Evolutionary conservation across 1,140 invertebrate species (phyloP).

Genomic region (Varroa destructor): DNA sequence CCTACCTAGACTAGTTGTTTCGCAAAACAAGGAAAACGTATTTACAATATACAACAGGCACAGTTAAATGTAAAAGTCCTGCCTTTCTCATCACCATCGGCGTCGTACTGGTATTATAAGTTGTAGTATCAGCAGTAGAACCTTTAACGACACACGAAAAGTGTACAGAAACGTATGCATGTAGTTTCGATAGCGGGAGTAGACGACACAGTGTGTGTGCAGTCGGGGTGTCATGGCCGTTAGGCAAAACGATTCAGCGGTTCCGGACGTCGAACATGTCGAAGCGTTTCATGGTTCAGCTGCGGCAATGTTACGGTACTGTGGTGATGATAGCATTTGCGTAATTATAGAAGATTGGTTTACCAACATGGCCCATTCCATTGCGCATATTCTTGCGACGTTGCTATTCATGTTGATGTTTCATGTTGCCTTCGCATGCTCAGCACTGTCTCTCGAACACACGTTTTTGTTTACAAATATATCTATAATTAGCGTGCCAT

Average conservation of each 20-base stretch:
- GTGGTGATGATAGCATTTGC: neutral
- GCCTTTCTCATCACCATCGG: neutral
- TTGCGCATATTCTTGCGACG: too few species aligned
- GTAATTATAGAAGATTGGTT: neutral
- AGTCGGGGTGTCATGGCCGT: neutral
- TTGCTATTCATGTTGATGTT: too few species aligned
- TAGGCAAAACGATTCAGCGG: neutral
- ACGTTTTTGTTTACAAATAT: too few species aligned
- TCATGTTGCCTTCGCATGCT: too few species aligned
- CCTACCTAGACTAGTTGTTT: too few species aligned
- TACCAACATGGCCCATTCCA: too few species aligned
- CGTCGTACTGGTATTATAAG: conserved; percentile 1
- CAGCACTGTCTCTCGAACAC: too few species aligned
- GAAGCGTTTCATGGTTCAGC: neutral
- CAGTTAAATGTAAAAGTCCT: neutral
- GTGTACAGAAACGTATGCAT: neutral
- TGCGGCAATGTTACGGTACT: neutral
- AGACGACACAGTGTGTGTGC: too few species aligned
- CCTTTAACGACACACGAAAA: neutral
- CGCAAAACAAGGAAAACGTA: too few species aligned
- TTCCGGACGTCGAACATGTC: neutral
- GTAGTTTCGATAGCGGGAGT: too few species aligned
- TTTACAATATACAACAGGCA: too few species aligned
- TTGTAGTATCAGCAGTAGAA: neutral
- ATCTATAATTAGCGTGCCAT: too few species aligned